These are phyloP conservation scores for Ptilodon capucinus DNA, from an alignment of 2,888 invertebrate genomes.

Conservation along the genomic window DNA sequence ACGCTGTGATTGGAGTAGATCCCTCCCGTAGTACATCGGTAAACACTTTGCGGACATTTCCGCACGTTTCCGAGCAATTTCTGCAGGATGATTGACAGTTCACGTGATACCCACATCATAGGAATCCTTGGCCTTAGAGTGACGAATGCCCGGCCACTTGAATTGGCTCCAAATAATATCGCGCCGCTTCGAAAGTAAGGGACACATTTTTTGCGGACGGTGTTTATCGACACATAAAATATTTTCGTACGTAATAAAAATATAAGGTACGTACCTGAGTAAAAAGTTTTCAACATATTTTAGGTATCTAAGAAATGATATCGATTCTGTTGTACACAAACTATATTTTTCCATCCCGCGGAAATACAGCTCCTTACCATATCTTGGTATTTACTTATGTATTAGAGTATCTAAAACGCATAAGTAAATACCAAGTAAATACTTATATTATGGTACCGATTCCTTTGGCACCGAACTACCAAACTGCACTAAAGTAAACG, in stretches of 20 bases:
- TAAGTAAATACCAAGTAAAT: too few species aligned
- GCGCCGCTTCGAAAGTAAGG: not conserved
- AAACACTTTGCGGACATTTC: constrained; percentile 5
- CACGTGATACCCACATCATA: constrained; percentile 31
- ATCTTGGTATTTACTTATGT: too few species aligned
- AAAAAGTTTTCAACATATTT: too few species aligned
- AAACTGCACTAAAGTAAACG: too few species aligned
- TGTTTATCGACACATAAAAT: not conserved
- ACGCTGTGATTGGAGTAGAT: not conserved
- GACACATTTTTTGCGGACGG: not conserved
- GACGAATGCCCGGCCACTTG: constrained; percentile 31
- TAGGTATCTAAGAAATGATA: too few species aligned
- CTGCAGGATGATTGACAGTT: constrained; percentile 35
- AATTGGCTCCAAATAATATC: constrained; percentile 16
- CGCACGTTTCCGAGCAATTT: constrained; percentile 12
- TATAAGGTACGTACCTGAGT: too few species aligned
- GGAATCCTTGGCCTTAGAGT: constrained; percentile 26
- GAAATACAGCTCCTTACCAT: too few species aligned
- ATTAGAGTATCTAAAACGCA: too few species aligned
- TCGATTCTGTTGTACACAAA: too few species aligned
- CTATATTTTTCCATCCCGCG: too few species aligned
- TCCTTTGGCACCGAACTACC: too few species aligned
- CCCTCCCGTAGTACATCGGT: constrained; percentile 11
- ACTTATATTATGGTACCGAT: too few species aligned
- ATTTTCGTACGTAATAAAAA: not conserved